phyloP scores from a whole-genome alignment of 2,888 invertebrate genomes.

The Leucoptera coffeella region DNA sequence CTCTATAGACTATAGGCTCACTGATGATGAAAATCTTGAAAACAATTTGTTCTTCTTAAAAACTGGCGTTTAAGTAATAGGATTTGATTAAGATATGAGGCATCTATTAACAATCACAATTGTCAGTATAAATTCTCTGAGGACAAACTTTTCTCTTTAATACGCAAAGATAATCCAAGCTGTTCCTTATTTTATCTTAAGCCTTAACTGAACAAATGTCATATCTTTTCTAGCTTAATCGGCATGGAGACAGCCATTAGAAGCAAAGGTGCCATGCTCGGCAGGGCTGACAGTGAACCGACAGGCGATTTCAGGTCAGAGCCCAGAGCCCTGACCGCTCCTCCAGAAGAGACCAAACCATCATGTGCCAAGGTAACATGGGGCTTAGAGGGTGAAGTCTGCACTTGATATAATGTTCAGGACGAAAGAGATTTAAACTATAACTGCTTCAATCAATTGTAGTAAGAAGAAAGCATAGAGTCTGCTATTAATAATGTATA shows the following conservation, averaged over 20 bases:
- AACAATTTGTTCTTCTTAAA: too few species aligned
- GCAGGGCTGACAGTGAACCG: slow-evolving; percentile 17
- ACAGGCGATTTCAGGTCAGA: slow-evolving; percentile 10
- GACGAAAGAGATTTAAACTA: neutral
- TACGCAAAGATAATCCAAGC: slow-evolving; percentile 8
- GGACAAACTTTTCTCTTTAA: neutral
- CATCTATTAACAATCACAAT: too few species aligned
- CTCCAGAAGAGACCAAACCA: slow-evolving; percentile 9
- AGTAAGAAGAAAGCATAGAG: too few species aligned
- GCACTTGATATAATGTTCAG: neutral
- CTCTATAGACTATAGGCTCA: too few species aligned
- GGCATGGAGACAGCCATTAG: slow-evolving; percentile 19
- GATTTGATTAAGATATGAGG: too few species aligned
- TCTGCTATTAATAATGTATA: too few species aligned
- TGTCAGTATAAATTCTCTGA: too few species aligned
- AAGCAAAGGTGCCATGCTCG: slow-evolving; percentile 20
- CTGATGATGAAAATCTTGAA: too few species aligned
- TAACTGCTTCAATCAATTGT: too few species aligned
- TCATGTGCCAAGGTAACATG: slow-evolving; percentile 5
- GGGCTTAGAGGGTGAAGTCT: neutral
- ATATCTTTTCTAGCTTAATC: slow-evolving; percentile 14
- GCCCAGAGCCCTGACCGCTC: slow-evolving; percentile 18
- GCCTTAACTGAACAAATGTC: neutral
- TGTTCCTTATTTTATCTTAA: neutral
- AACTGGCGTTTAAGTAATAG: too few species aligned